Evolutionary conservation across 2,113 vertebrate genomes (phyloP).

Genomic region (Muntiacus muntjak): DNA sequence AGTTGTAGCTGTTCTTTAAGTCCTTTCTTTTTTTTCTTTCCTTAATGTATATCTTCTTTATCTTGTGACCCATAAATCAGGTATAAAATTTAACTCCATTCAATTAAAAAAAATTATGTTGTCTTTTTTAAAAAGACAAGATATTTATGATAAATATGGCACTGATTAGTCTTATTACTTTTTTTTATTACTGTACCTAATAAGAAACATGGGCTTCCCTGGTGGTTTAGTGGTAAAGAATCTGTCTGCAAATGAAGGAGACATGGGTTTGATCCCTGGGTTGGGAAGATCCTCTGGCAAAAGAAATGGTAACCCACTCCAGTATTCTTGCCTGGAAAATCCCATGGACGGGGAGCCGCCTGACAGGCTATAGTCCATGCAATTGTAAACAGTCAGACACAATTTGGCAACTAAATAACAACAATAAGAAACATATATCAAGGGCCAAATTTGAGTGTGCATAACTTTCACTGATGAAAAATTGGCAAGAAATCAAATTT

Average conservation of each 20-base stretch:
- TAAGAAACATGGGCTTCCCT: background rate
- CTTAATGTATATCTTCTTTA: background rate
- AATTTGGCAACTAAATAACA: background rate
- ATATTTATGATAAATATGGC: conserved; percentile 25
- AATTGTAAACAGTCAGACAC: background rate
- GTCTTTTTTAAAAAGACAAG: background rate
- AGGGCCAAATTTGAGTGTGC: background rate
- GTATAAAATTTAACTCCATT: conserved; percentile 39
- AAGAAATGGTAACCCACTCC: background rate
- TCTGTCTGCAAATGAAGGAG: background rate
- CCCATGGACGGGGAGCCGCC: background rate
- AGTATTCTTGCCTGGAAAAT: background rate
- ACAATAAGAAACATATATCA: background rate
- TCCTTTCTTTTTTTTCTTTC: background rate
- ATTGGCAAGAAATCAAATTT: background rate
- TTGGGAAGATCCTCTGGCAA: background rate
- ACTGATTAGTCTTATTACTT: background rate
- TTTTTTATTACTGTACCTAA: background rate
- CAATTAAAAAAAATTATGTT: background rate
- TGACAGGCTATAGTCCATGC: background rate
- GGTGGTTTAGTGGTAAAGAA: background rate
- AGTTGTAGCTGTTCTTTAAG: background rate
- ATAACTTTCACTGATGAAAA: conserved; percentile 4
- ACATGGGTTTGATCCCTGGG: background rate
- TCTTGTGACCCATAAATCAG: background rate